A percentile compares a stretch with the other conserved stretches of the same genome.
Conservation (phyloP, 1,140 invertebrate species). For the Pseudomyrmex pallidus region DNA sequence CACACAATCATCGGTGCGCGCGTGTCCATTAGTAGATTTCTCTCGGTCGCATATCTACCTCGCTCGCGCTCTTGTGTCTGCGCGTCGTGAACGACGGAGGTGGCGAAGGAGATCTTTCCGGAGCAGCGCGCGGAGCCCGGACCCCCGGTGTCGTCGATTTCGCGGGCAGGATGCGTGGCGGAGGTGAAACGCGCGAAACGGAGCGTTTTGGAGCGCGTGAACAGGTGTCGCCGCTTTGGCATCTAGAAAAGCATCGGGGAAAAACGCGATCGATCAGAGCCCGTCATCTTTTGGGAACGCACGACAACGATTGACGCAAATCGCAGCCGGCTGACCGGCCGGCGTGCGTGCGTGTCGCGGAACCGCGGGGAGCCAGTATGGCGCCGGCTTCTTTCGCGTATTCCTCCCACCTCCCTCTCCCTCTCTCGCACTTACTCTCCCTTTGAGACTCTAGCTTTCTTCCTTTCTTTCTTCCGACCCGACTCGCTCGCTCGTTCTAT, state of each 20-base stretch:
- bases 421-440: slow-evolving; percentile 55
- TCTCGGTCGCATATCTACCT: slow-evolving; percentile 17
- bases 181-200: slow-evolving; percentile 10
- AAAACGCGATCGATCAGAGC: slow-evolving; percentile 70
- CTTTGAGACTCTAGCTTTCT: slow-evolving; percentile 67
- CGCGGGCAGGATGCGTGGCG: slow-evolving; percentile 28
- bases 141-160: neutral
- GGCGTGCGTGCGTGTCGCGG: slow-evolving; percentile 56
- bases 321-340: slow-evolving; percentile 31
- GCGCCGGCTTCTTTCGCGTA: slow-evolving; percentile 74
- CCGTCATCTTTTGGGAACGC: slow-evolving; percentile 63
- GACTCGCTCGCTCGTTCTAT: slow-evolving; percentile 11
- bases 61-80: slow-evolving; percentile 51
- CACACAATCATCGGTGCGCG: slow-evolving; percentile 73
- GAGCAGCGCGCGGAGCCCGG: neutral
- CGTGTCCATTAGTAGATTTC: slow-evolving; percentile 66
- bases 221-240: slow-evolving; percentile 51
- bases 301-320: slow-evolving; percentile 59
- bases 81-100: neutral
- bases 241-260: slow-evolving; percentile 58
- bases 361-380: slow-evolving; percentile 77
- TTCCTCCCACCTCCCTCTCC: slow-evolving; percentile 54
- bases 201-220: slow-evolving; percentile 3
- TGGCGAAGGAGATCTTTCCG: neutral
- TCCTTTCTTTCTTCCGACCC: slow-evolving; percentile 40